Evolutionary conservation across 2,797 vertebrate species (phyloP).

Genomic region (Menidia menidia): DNA sequence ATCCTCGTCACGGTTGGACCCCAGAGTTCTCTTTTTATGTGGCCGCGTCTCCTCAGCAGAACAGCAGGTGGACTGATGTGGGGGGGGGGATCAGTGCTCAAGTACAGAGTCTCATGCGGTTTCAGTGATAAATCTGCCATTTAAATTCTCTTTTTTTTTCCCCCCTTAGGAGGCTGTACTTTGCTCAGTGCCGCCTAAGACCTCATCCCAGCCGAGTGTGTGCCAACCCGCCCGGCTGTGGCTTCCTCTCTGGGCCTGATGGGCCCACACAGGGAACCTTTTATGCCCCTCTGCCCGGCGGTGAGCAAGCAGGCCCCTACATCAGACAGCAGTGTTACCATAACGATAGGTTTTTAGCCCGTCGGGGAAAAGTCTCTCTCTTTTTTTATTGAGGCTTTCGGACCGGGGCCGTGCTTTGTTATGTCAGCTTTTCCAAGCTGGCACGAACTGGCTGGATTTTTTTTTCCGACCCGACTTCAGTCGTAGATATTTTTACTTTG

Average conservation of each 20-base stretch:
- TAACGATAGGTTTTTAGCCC: conserved; percentile 24
- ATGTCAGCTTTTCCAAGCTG: conserved; percentile 27
- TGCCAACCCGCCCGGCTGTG: conserved; percentile 87
- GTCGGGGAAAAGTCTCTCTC: conserved; percentile 14
- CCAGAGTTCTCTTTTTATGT: conserved; percentile 95
- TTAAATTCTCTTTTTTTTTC: conserved; percentile 15
- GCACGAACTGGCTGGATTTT: not conserved
- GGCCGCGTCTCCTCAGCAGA: conserved; percentile 86
- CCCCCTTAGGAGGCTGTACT: conserved; percentile 89
- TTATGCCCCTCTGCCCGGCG: conserved; percentile 79
- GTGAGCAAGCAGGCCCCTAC: conserved; percentile 56
- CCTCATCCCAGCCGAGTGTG: conserved; percentile 94
- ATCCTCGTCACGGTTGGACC: conserved; percentile 89
- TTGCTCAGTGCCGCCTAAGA: conserved; percentile 90
- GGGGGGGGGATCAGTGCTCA: not conserved
- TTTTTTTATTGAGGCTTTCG: conserved; percentile 17
- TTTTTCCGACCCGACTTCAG: conserved; percentile 22
- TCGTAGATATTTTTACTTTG: conserved; percentile 43
- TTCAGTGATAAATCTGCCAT: conserved; percentile 24
- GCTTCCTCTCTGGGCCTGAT: conserved; percentile 88
- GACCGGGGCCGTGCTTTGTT: conserved; percentile 15
- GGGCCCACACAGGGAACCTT: conserved; percentile 92
- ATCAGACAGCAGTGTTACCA: conserved; percentile 25
- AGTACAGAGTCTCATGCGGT: conserved; percentile 11
- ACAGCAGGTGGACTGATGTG: conserved; percentile 85